Conservation (phyloP, 1,140 invertebrate genomes). For the Mizuhopecten yessoensis region DNA sequence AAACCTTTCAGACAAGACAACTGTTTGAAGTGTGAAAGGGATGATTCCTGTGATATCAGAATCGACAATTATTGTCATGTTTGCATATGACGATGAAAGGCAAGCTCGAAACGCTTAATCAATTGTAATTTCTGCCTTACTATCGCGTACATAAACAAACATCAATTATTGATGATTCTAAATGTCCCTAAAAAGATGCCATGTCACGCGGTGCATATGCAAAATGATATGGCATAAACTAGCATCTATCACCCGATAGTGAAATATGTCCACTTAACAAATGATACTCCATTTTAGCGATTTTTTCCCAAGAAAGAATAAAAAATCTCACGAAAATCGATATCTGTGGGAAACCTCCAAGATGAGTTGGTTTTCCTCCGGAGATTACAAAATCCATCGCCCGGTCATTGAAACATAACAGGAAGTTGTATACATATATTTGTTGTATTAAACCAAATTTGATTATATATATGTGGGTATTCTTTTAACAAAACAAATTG, state of each 20-base stretch:
- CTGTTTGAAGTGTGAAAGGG: background rate
- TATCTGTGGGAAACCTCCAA: background rate
- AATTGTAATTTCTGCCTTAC: background rate
- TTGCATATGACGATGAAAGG: conserved; percentile 21
- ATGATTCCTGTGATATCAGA: background rate
- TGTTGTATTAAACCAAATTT: background rate
- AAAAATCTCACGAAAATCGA: background rate
- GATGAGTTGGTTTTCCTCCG: too few relatives aligned
- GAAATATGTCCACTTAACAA: background rate
- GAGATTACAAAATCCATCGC: too few relatives aligned
- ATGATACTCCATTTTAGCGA: too few relatives aligned
- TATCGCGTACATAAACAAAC: conserved; percentile 18
- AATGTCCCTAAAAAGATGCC: background rate
- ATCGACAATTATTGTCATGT: background rate
- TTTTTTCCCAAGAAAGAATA: background rate
- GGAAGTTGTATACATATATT: background rate
- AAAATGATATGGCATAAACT: background rate
- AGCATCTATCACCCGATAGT: background rate
- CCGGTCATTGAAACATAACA: background rate
- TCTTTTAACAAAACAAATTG: background rate
- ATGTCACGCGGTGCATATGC: background rate
- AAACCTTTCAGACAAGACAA: conserved; percentile 12
- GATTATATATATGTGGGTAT: background rate
- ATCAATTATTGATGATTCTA: background rate
- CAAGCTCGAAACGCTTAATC: background rate